Percentiles rank a stretch among this genome's conserved stretches.
Evolutionary conservation across 1,140 invertebrate species (phyloP).

Genomic region (Adelges cooleyi): DNA sequence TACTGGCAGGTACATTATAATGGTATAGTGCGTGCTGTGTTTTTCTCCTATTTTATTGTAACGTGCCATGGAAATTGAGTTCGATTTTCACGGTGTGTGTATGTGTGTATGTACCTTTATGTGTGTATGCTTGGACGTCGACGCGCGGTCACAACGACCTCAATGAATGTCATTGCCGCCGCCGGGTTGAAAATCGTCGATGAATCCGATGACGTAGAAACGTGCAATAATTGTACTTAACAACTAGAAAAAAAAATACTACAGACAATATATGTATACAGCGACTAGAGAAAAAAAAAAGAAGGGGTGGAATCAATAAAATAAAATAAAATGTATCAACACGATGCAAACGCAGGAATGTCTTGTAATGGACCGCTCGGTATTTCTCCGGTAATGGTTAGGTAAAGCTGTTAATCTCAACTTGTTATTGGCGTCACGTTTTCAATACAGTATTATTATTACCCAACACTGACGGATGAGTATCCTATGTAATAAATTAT

Average conservation of each 20-base stretch:
- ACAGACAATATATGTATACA: not conserved
- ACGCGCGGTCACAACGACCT: slow-evolving; percentile 14
- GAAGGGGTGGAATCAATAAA: no score
- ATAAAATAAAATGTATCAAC: no score
- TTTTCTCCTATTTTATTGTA: slow-evolving; percentile 1
- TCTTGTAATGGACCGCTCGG: no score
- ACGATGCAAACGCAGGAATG: no score
- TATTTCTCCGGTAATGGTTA: no score
- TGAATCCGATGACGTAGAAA: not conserved
- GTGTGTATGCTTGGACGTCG: not conserved
- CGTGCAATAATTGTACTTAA: not conserved
- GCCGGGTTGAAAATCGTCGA: not conserved
- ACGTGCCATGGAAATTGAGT: slow-evolving; percentile 14
- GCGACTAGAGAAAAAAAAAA: not conserved
- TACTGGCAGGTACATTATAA: no score
- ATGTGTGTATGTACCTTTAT: not conserved
- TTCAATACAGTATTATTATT: no score
- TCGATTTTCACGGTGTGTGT: slow-evolving; percentile 11
- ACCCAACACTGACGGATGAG: no score
- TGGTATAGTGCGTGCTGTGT: no score
- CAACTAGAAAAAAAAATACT: not conserved
- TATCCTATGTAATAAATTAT: no score
- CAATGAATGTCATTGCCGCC: slow-evolving; percentile 24
- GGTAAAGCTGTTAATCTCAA: no score
- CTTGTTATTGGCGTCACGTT: no score